Percentiles rank a stretch among this genome's conserved stretches.
Evolutionary conservation across 2,888 invertebrate species (phyloP).

Genomic region (Onthophagus sagittarius): DNA sequence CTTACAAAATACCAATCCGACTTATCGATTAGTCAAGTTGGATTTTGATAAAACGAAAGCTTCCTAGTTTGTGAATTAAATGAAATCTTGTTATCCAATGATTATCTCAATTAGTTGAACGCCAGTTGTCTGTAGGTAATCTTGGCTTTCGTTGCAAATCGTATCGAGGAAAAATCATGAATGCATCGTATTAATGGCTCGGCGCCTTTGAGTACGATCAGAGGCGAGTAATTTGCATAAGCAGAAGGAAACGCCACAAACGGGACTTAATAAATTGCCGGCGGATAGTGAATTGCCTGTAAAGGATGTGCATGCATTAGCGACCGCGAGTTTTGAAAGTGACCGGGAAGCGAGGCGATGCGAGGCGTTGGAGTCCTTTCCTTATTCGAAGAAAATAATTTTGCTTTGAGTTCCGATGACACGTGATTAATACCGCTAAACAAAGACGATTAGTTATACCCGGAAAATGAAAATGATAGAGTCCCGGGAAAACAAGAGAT

Average conservation of each 20-base stretch:
- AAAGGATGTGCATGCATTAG: slow-evolving; percentile 11
- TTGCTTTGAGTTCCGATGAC: neutral
- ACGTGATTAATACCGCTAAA: neutral
- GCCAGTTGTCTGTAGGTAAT: neutral
- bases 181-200: neutral
- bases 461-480: neutral
- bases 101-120: neutral
- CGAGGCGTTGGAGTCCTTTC: neutral
- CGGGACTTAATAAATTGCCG: slow-evolving; percentile 4
- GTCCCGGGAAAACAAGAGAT: neutral
- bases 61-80: neutral
- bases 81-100: neutral
- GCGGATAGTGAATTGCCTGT: slow-evolving; percentile 9
- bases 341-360: neutral
- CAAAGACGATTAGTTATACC: neutral
- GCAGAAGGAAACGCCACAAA: neutral
- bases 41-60: no score
- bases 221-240: neutral
- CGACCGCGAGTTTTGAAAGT: slow-evolving; percentile 1
- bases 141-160: neutral
- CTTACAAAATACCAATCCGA: no score
- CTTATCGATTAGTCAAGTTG: no score
- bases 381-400: neutral
- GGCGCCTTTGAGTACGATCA: neutral
- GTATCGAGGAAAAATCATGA: neutral